Base-by-base conservation (phyloP, 2,888 invertebrate genomes). In the Lymantria monacha region DNA sequence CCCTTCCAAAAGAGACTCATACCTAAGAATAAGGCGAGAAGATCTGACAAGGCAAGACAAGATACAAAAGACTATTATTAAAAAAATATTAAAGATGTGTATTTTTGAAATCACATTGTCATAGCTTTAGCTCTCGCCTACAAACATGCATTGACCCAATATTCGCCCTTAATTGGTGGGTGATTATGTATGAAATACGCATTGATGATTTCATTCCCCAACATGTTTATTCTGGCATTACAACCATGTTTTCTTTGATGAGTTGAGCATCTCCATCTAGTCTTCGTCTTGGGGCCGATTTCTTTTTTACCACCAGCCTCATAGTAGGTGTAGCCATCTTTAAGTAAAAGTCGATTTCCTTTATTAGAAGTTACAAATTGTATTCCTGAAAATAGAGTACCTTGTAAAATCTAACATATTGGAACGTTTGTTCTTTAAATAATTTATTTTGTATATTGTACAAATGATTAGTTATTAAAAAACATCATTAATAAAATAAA, bases 241-340 rank as follows among this genome's bases (percentile, higher is more conserved):
- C 64, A 64, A 2, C 58, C 51, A 2, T 48, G 48, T 13, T 40
- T 49, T 0, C 55, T 46, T 38, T 65, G 55, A 2, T 64, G 63
- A 3, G 60, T 56, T 1, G 60, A 56, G 46, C 71, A 74, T 0
- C 70, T 57, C 73, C 72, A 72, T 51, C 68, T 64, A 7, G 48
- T 53, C 45, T 59, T 68, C 7, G 43, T 37, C 0, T 48, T 36
- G 3, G 45, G 43, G 11, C 49, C 42, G 1, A 41, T 3, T 3
- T 38, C 14, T 42, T 10, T 41, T 33, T 40, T 44, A 9, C 48
- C 42, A 9, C 47, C 38, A 42, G 53, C 53, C 44, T 51, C 48
- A 31, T 51, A 55, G 12, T 55, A 55, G 2, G 55, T 55, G 30
- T 52, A 55, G 0, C 51, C 51, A 10, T 14, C 43, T 38, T 42